A percentile compares a stretch with the other conserved stretches of the same genome.
Evolutionary conservation across 2,888 invertebrate species (phyloP).

Genomic region (Acleris sparsana): DNA sequence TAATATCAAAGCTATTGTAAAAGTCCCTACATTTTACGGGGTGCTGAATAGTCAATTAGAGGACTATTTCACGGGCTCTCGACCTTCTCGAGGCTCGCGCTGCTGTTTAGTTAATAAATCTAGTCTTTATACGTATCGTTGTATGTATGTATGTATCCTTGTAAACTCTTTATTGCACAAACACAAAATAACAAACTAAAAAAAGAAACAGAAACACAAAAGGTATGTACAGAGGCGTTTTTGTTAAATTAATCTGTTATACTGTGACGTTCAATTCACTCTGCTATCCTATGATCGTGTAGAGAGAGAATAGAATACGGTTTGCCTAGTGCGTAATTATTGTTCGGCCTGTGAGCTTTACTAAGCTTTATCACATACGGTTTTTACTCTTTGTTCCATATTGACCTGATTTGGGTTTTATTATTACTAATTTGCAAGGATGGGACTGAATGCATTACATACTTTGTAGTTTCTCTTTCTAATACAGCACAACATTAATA

Average conservation of each 20-base stretch:
- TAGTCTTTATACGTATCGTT: too few species aligned
- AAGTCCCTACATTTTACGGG: slow-evolving; percentile 13
- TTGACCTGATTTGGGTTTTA: neutral
- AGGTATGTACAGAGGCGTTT: too few species aligned
- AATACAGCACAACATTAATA: slow-evolving; percentile 1
- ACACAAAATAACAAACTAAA: too few species aligned
- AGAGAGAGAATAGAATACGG: slow-evolving; percentile 8
- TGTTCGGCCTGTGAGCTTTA: neutral
- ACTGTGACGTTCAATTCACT: too few species aligned
- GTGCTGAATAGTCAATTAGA: slow-evolving; percentile 12
- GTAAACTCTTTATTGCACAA: too few species aligned
- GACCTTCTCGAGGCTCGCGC: neutral
- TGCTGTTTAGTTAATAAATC: too few species aligned
- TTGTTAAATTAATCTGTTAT: too few species aligned
- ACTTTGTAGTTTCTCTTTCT: neutral
- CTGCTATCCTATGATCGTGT: too few species aligned
- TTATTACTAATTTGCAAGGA: neutral
- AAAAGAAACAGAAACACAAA: too few species aligned
- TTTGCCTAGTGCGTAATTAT: slow-evolving; percentile 16
- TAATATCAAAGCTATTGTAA: slow-evolving; percentile 8
- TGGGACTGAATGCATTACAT: neutral
- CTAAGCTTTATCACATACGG: too few species aligned
- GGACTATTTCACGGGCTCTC: slow-evolving; percentile 13
- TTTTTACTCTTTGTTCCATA: neutral
- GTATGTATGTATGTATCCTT: too few species aligned